phyloP scores from a whole-genome alignment of 2,113 vertebrate genomes.

The Pyxicephalus adspersus region DNA sequence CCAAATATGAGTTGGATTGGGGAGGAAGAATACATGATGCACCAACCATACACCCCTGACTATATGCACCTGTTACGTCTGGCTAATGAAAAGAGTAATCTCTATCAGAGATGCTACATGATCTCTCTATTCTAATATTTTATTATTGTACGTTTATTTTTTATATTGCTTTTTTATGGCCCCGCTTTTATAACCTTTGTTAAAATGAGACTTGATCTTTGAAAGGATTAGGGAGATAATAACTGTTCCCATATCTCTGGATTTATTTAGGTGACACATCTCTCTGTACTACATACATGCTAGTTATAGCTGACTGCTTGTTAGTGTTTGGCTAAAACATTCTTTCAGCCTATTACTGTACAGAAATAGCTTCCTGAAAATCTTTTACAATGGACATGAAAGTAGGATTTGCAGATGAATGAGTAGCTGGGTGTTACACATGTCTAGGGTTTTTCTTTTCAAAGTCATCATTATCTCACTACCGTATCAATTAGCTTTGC shows the following conservation, averaged over 20 bases:
- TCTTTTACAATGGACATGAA: constrained; percentile 65
- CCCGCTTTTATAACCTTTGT: no score
- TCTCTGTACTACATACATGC: constrained; percentile 53
- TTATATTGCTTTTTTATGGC: no score
- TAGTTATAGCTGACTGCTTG: constrained; percentile 51
- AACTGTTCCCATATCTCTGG: constrained; percentile 53
- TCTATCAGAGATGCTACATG: constrained; percentile 3
- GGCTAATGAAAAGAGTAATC: no score
- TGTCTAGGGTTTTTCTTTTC: constrained; percentile 58
- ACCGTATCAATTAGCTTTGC: constrained; percentile 7
- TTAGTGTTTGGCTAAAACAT: constrained; percentile 63
- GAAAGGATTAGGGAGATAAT: neutral
- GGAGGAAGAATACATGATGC: no score
- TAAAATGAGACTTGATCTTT: constrained; percentile 2
- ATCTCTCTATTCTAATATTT: neutral
- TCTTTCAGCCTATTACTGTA: constrained; percentile 62
- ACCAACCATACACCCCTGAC: no score
- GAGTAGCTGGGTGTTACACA: constrained; percentile 56
- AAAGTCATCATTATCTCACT: constrained; percentile 50
- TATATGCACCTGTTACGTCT: no score
- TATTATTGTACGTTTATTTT: neutral
- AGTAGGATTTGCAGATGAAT: constrained; percentile 61
- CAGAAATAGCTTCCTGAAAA: constrained; percentile 65
- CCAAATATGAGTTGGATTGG: no score
- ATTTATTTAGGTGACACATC: constrained; percentile 45